phyloP scores from a whole-genome alignment of 2,797 vertebrate species.

The Xerus rutilus region DNA sequence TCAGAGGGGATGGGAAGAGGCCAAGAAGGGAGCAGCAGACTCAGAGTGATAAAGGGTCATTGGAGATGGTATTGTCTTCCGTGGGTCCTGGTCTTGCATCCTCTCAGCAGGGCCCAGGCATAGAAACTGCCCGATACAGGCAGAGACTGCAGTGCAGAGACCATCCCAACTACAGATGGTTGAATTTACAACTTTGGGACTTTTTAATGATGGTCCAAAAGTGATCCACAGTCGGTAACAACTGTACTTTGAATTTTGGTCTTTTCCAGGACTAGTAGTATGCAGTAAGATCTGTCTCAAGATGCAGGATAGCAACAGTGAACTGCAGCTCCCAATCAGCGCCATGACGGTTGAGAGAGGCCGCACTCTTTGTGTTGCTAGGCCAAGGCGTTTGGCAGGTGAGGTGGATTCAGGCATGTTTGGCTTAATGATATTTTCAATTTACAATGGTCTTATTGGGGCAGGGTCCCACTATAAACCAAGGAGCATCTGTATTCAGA shows the following conservation, averaged over 20 bases:
- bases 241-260: not conserved
- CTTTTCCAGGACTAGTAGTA: not conserved
- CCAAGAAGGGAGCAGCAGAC: not conserved
- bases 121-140: not conserved
- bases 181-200: not conserved
- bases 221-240: not conserved
- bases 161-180: not conserved
- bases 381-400: not conserved
- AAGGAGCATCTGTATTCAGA: not conserved
- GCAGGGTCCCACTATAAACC: too few relatives aligned
- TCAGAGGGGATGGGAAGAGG: not conserved
- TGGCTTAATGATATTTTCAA: too few relatives aligned
- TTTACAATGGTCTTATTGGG: not conserved
- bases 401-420: not conserved
- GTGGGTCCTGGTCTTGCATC: not conserved
- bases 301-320: not conserved
- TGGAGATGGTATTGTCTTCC: not conserved
- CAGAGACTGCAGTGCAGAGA: rapidly evolving
- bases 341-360: not conserved
- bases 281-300: not conserved
- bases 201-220: not conserved
- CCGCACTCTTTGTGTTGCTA: not conserved
- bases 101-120: not conserved
- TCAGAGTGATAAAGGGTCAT: not conserved
- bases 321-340: not conserved